Percentiles rank a stretch among this genome's conserved stretches.
phyloP scores from a whole-genome alignment of 1,140 invertebrate genomes.

The Ctenoplectra terminalis region DNA sequence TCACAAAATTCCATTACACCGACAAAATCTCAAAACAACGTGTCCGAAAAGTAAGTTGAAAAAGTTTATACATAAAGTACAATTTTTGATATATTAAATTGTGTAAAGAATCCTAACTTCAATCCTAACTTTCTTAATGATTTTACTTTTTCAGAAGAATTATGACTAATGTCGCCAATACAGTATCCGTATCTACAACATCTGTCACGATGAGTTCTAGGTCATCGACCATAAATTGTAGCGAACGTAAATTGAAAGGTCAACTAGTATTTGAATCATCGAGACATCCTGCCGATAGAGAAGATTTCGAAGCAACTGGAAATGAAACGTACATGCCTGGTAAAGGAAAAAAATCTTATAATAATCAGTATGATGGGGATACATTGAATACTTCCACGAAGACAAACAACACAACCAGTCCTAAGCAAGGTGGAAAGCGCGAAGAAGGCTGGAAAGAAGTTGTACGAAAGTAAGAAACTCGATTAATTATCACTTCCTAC shows the following conservation, averaged over 20 bases:
- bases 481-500: background rate
- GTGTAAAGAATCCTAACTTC: background rate
- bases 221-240: constrained; percentile 64
- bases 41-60: constrained; percentile 75
- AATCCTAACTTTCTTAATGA: constrained; percentile 5
- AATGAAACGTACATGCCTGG: constrained; percentile 84
- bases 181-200: constrained; percentile 48
- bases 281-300: constrained; percentile 86
- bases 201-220: constrained; percentile 58
- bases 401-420: constrained; percentile 84
- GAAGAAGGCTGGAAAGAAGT: constrained; percentile 99
- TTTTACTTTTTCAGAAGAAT: constrained; percentile 62
- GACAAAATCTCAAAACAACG: constrained; percentile 69
- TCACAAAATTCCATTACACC: constrained; percentile 67
- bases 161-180: constrained; percentile 57
- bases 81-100: background rate
- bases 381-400: constrained; percentile 74
- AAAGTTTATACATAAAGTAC: constrained; percentile 43
- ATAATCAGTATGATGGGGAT: constrained; percentile 81
- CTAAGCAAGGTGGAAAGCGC: constrained; percentile 88
- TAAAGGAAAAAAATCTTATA: constrained; percentile 83
- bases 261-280: constrained; percentile 85
- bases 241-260: constrained; percentile 81
- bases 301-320: constrained; percentile 88
- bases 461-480: constrained; percentile 88